Evolutionary conservation across 2,888 invertebrate species (phyloP).

Genomic region (Mystacides longicornis): DNA sequence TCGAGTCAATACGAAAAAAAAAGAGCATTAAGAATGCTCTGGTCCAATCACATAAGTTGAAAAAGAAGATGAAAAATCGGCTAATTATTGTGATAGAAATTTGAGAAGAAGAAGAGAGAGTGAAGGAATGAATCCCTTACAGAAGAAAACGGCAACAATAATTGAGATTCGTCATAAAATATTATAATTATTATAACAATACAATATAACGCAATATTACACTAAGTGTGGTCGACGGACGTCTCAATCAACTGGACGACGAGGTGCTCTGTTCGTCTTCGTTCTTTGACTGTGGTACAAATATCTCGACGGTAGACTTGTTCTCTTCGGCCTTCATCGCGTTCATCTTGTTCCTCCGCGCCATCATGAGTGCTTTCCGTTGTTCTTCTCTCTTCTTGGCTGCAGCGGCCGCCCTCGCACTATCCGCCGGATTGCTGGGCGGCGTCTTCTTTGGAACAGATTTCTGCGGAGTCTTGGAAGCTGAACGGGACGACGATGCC

Average conservation of each 20-base stretch:
- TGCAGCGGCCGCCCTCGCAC: slow-evolving; percentile 12
- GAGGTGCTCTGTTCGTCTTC: neutral
- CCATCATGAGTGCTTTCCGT: slow-evolving; percentile 16
- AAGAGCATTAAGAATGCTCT: no score
- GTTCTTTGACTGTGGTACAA: slow-evolving; percentile 6
- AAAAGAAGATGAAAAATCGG: no score
- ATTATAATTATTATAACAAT: no score
- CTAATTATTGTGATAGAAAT: no score
- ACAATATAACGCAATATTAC: no score
- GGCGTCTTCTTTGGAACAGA: neutral
- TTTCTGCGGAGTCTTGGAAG: neutral
- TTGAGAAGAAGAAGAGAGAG: no score
- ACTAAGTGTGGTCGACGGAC: no score
- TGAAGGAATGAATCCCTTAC: no score
- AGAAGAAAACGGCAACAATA: no score
- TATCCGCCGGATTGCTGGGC: slow-evolving; percentile 5
- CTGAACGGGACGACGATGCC: neutral
- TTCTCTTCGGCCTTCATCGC: neutral
- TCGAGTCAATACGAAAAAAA: no score
- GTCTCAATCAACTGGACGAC: neutral
- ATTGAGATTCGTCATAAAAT: no score
- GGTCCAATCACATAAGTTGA: no score
- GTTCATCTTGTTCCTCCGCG: slow-evolving; percentile 10
- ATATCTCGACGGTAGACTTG: slow-evolving; percentile 15
- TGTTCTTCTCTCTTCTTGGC: slow-evolving; percentile 23